phyloP scores from a whole-genome alignment of 2,113 vertebrate species.

The Paracanthobrama guichenoti region DNA sequence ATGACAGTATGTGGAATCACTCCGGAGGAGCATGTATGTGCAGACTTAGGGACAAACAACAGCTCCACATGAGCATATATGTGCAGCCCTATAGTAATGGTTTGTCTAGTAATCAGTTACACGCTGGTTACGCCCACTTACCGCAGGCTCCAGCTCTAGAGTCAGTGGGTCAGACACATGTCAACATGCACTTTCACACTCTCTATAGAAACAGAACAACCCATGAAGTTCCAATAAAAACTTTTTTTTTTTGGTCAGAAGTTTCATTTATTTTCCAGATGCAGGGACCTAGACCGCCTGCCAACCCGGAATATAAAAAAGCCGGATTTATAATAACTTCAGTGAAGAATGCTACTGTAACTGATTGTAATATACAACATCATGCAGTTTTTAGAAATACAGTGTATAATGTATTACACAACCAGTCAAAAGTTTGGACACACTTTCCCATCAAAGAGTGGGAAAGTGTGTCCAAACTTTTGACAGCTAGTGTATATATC shows the following conservation, averaged over 20 bases:
- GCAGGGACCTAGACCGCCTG: not conserved
- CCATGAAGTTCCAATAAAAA: not conserved
- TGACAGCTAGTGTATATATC: too few species aligned
- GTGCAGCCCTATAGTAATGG: not conserved
- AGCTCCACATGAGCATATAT: not conserved
- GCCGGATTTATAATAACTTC: not conserved
- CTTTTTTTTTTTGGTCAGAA: not conserved
- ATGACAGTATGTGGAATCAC: not conserved
- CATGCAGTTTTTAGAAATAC: not conserved
- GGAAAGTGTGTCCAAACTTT: too few species aligned
- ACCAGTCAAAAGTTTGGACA: too few species aligned
- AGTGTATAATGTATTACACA: not conserved
- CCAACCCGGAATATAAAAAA: not conserved
- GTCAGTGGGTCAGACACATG: not conserved
- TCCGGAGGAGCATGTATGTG: not conserved
- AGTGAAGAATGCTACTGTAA: not conserved
- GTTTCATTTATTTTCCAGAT: not conserved
- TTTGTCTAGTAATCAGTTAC: slow-evolving; percentile 4
- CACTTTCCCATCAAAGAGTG: too few species aligned
- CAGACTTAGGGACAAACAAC: not conserved
- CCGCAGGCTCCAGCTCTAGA: not conserved
- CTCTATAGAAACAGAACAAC: not conserved
- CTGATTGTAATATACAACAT: not conserved
- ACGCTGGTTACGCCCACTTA: not conserved
- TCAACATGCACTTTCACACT: not conserved